These are phyloP conservation scores for Ypsolopha scabrella DNA, from an alignment of 2,888 invertebrate species.

Conservation along the genomic window DNA sequence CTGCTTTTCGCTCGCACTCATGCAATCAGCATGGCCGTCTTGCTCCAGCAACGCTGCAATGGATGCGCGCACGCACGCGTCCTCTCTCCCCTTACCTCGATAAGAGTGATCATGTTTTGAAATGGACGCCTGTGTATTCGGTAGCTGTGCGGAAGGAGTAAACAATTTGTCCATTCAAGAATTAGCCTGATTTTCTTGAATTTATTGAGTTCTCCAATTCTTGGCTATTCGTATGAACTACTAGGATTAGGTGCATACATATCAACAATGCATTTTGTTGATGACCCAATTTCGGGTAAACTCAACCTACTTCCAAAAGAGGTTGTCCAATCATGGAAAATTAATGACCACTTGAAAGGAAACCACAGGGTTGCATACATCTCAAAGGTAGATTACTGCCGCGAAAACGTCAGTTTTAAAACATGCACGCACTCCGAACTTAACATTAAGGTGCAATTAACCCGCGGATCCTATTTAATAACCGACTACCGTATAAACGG, in stretches of 20 bases:
- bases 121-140: slow-evolving; percentile 51
- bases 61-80: slow-evolving; percentile 62
- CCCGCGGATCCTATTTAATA: slow-evolving; percentile 54
- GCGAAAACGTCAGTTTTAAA: slow-evolving; percentile 34
- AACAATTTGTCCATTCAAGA: slow-evolving; percentile 48
- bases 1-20: slow-evolving; percentile 33
- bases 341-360: not conserved
- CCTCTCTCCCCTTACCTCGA: slow-evolving; percentile 54
- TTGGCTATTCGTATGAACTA: not conserved
- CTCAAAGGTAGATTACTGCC: not conserved
- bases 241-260: not conserved
- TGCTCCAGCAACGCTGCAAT: slow-evolving; percentile 33
- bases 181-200: not conserved
- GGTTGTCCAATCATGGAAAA: not conserved
- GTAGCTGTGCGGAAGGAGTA: slow-evolving; percentile 52
- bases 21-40: slow-evolving; percentile 15
- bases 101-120: slow-evolving; percentile 57
- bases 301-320: not conserved
- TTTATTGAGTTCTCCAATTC: not conserved
- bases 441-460: slow-evolving; percentile 48
- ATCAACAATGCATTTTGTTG: not conserved
- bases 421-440: slow-evolving; percentile 28
- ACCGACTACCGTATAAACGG: slow-evolving; percentile 57
- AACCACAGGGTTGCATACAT: not conserved
- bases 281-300: not conserved